Evolutionary conservation across 1,140 invertebrate species (phyloP).

Genomic region (Papilio polytes): DNA sequence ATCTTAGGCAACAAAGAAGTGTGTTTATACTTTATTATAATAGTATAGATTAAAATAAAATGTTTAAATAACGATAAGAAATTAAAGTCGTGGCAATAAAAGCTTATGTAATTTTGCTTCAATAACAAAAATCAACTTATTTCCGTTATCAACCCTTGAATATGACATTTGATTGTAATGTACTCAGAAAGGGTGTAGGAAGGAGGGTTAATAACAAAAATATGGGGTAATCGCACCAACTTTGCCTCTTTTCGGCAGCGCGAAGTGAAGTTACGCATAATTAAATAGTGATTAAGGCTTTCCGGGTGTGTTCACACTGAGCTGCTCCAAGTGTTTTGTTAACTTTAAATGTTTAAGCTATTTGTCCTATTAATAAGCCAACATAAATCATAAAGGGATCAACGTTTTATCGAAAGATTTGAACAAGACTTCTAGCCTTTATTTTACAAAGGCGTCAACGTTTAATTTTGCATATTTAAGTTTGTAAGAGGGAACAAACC

Average conservation of each 20-base stretch:
- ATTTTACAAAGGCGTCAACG: not conserved
- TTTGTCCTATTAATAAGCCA: not conserved
- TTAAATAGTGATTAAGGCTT: constrained; percentile 72
- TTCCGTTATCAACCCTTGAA: constrained; percentile 46
- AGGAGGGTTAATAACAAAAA: constrained; percentile 59
- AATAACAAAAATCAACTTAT: not conserved
- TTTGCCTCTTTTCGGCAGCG: constrained; percentile 53
- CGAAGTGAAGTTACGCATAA: constrained; percentile 70
- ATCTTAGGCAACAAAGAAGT: no score
- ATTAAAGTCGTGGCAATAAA: not conserved
- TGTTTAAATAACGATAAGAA: no score
- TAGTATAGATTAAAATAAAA: no score
- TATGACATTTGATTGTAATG: constrained; percentile 59
- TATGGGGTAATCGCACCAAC: constrained; percentile 56
- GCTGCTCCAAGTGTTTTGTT: constrained; percentile 8
- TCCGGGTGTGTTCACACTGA: constrained; percentile 42
- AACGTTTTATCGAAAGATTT: not conserved
- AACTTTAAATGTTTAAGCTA: not conserved
- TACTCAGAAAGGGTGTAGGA: constrained; percentile 37
- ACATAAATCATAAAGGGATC: not conserved
- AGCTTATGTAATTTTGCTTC: not conserved
- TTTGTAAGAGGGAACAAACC: no score
- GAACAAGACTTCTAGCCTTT: not conserved
- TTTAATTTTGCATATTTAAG: no score
- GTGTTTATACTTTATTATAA: no score